Percentiles rank a stretch among this genome's conserved stretches.
These are phyloP conservation scores for Vimba vimba DNA, from an alignment of 2,113 vertebrate genomes.

Conservation along the genomic window DNA sequence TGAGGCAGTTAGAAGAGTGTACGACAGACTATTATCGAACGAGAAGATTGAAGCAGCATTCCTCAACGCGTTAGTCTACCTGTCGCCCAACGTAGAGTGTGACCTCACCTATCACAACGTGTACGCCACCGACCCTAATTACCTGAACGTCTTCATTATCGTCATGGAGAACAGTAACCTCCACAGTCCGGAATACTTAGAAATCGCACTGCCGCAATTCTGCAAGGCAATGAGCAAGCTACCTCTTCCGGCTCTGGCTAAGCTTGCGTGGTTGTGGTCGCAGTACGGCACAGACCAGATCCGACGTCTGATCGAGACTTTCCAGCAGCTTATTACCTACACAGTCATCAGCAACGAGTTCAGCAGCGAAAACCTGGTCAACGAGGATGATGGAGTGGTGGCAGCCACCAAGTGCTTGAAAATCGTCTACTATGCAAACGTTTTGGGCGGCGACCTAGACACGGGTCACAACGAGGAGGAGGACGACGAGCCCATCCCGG, in stretches of 20 bases:
- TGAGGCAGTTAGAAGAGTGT: conserved; percentile 89
- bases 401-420: conserved; percentile 96
- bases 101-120: conserved; percentile 97
- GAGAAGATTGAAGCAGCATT: conserved; percentile 93
- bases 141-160: conserved; percentile 95
- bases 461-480: conserved; percentile 92
- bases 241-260: conserved; percentile 88
- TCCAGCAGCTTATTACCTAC: conserved; percentile 98
- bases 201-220: conserved; percentile 92
- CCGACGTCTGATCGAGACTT: conserved; percentile 95
- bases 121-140: conserved; percentile 91
- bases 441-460: conserved; percentile 91
- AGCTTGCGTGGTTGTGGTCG: conserved; percentile 90
- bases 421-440: conserved; percentile 95
- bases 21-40: conserved; percentile 86
- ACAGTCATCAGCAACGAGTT: conserved; percentile 97
- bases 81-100: conserved; percentile 95
- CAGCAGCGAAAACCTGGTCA: conserved; percentile 88
- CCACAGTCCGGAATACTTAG: conserved; percentile 97
- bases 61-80: conserved; percentile 93
- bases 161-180: conserved; percentile 98
- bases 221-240: conserved; percentile 98
- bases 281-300: conserved; percentile 85
- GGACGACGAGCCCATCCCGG: conserved; percentile 88
- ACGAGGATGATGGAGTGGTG: conserved; percentile 95